Evolutionary conservation across 2,113 vertebrate genomes (phyloP), one percentile per base, ranked within the genome.

Genomic region (Lampris incognitus): DNA sequence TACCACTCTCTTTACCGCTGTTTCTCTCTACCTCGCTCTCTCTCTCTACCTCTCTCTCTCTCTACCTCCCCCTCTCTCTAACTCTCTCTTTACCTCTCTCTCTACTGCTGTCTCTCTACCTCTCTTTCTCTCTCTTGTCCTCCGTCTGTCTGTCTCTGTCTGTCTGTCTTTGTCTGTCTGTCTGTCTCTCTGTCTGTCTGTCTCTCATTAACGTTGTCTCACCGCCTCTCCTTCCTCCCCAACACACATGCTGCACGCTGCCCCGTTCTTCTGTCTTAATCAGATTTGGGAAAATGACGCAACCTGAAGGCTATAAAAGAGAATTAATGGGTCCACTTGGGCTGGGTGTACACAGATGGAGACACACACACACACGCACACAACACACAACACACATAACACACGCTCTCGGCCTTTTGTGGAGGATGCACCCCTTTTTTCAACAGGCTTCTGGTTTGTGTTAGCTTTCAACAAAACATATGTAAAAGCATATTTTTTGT

Each of bases 241-340:
- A 57, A 51, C 44, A 46, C 44, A 36, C 58, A 57, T 56, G 7
- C 41, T 58, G 46, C 37, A 66, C 2, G 40, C 44, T 36, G 39
- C 10, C 3, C 1, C 62, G 6, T 5, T 58, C 52, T n/a, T 50
- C n/a, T 55, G 37, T 56, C 42, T 51, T 48, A 76, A 38, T 68
- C 39, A 46, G 44, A 68, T 71, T 61, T 5, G 8, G 49, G 49
- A 68, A 78, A 77, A 76, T 77, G 9, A 73, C n/a, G 10, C 59
- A 64, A 65, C 39, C 54, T 55, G 42, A 71, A 78, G 51, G 51
- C 51, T n/a, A 54, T 54, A 54, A 54, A 54, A 54, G 51, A 54
- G 10, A 54, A 11, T 54, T 13, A n/a, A 54, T 54, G 51, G 51
- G 51, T 54, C 51, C 10, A 54, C 10, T n/a, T 54, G 13, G 51